Evolutionary conservation across 1,140 invertebrate species (phyloP), one percentile per base, ranked within the genome.

Genomic region (Monomorium pharaonis): DNA sequence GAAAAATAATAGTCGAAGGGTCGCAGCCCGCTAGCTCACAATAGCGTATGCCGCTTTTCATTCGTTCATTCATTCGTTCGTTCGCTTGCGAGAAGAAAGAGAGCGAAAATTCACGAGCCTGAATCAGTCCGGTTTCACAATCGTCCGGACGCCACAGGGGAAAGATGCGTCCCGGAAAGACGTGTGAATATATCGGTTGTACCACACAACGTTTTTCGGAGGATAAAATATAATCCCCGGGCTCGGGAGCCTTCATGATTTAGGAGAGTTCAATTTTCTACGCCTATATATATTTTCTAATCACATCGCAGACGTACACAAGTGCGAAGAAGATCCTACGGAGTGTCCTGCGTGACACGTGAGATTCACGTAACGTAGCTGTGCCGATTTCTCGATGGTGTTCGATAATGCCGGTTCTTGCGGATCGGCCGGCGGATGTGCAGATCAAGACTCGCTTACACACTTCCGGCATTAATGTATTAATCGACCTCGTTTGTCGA

Each of bases 11-110:
- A 58, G 51, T 6, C 49, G 69, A 77, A 75, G 86, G 56, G 85
- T 87, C 78, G 67, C 58, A 69, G 54, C 62, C 75, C 42, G 51
- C 16, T n/a, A 58, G 54, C 42, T 21, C n/a, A 88, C 88, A 88
- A 85, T 88, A 78, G 86, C 21, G 24, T 24, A 27, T 51, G 44
- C 62, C 37, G 60, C 44, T 65, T 65, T 56, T 63, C 75, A 77
- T 60, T 42, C 72, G 33, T 60, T 76, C 51, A 37, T 85, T 76
- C 77, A 37, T 78, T 44, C 63, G 63, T 72, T 72, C 78, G 67
- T 80, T 80, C 78, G 21, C 7, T 37, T 7, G 37, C 37, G 37
- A 3, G 37, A 67, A 58, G 54, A 83, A n/a, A n/a, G n/a, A n/a
- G n/a, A n/a, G n/a, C n/a, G 70, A 74, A 74, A 72, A 83, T 83